phyloP scores from a whole-genome alignment of 2,888 invertebrate genomes.

The Metallyticus violacea region DNA sequence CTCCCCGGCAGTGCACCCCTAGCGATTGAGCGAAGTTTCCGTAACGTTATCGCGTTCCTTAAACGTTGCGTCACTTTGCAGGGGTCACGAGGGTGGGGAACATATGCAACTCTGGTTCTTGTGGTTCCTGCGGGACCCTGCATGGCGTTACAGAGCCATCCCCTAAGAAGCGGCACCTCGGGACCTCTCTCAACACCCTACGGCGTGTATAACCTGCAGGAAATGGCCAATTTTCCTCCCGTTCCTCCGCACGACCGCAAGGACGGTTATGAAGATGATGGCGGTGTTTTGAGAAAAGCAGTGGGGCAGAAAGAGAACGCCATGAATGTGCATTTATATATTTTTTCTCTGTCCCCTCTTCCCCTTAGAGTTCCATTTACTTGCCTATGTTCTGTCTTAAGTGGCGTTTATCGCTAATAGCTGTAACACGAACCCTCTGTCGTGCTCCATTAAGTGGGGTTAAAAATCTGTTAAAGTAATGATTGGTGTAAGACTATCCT shows the following conservation, averaged over 20 bases:
- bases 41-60: not conserved
- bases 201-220: slow-evolving; percentile 3
- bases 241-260: not conserved
- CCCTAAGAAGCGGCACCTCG: not conserved
- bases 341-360: not conserved
- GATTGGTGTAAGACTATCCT: not conserved
- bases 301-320: not conserved
- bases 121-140: not conserved
- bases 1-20: not conserved
- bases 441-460: not conserved
- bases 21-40: not conserved
- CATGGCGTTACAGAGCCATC: not conserved
- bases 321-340: not conserved
- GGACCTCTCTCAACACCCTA: slow-evolving; percentile 5
- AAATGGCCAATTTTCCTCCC: slow-evolving; percentile 3
- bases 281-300: not conserved
- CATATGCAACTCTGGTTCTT: not conserved
- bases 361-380: not conserved
- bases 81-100: not conserved
- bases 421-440: not conserved
- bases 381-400: not conserved
- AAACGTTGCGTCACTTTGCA: not conserved
- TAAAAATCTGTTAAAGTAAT: not conserved
- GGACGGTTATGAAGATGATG: slow-evolving; percentile 13
- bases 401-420: not conserved